Base-by-base conservation (phyloP, 2,113 vertebrate species). In the Sylvietta virens region DNA sequence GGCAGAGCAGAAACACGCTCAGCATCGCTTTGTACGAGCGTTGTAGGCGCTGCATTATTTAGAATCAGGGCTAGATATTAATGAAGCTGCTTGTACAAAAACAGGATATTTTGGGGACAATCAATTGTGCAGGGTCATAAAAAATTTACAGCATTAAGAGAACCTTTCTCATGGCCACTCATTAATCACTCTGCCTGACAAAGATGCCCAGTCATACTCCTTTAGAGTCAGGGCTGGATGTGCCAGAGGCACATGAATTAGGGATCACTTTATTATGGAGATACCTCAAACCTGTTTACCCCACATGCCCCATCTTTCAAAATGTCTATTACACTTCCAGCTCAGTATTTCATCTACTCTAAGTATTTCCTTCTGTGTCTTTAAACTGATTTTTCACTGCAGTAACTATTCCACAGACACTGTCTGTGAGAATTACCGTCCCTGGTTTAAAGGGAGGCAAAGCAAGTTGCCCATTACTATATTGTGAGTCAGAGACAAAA, bases 281-380 rank as follows among this genome's bases (percentile, higher is more conserved):
- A 95, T 74, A 86, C 56, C 72, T 96, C 93, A 90, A 93, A 83
- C 82, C 70, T 94, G 93, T 95, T 96, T 96, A 95, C 17, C 31
- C 56, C 76, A 44, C 71, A 74, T 6, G 35, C 64, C 42, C 33
- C 79, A 93, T 96, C 80, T 60, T 94, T 94, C 93, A 95, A 96
- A 92, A 76, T 2, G 76, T 71, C 90, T 74, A 28, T 64, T 56
- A 31, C n/a, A 47, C 48, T 88, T 94, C n/a, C 74, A 95, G 81
- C 71, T 73, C 64, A 70, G 64, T 86, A 86, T 81, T 94, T 94
- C 65, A 76, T 78, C 90, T 78, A 58, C 70, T 78, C 70, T 26
- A 31, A 86, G 39, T 80, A 78, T 81, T 92, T 92, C 69, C 54
- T 80, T 70, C 65, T 8, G 1, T 40, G 37, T 19, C 58, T 94